A percentile compares a stretch with the other conserved stretches of the same genome.
Conservation (phyloP, 1,140 invertebrate genomes). For the Lepidurus arcticus region DNA sequence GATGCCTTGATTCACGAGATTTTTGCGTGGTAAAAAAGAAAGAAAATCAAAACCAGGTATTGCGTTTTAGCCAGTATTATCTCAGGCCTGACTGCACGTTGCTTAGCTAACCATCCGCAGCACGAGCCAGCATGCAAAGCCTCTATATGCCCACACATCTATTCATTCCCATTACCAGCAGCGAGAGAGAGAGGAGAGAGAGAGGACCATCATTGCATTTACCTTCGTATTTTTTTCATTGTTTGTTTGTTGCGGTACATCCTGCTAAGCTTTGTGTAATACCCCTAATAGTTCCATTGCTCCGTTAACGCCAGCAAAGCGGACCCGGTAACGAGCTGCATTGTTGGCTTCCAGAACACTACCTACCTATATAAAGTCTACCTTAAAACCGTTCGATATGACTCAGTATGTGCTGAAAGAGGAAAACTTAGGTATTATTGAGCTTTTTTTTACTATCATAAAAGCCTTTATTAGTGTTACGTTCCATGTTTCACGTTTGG, state of each 20-base stretch:
- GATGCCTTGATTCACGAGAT: background rate
- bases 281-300: conserved; percentile 11
- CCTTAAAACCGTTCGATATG: background rate
- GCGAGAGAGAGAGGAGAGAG: background rate
- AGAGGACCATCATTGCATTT: background rate
- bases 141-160: background rate
- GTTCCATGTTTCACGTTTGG: no score
- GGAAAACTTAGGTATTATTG: no score
- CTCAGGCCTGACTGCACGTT: background rate
- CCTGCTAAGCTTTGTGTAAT: background rate
- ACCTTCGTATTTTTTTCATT: background rate
- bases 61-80: background rate
- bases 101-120: background rate
- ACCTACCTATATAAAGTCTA: background rate
- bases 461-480: no score
- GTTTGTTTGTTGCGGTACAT: background rate
- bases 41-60: background rate
- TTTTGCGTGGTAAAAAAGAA: conserved; percentile 10
- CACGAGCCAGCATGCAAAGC: background rate
- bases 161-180: background rate
- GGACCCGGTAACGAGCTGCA: background rate
- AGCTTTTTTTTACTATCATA: no score
- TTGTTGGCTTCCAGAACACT: background rate
- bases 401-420: no score
- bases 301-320: conserved; percentile 20